These are phyloP conservation scores for Aphyosemion australe DNA, from an alignment of 2,113 vertebrate species.

Conservation along the genomic window DNA sequence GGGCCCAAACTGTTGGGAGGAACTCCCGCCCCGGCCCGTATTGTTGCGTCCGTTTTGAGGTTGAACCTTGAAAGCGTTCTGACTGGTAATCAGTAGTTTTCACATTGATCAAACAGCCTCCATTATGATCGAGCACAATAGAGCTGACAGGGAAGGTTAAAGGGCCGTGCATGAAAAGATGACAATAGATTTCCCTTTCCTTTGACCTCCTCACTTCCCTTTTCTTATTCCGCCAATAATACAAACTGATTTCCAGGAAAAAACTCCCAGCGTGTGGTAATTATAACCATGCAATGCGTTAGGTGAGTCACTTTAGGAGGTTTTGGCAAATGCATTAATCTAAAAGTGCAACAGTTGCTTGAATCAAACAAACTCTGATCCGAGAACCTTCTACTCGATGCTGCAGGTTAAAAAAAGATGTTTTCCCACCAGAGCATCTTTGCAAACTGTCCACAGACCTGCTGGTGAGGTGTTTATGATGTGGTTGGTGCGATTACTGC, in stretches of 20 bases:
- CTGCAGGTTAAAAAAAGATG: neutral
- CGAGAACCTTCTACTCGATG: neutral
- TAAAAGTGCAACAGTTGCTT: too few relatives aligned
- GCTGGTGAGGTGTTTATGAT: slow-evolving; percentile 7
- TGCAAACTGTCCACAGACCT: neutral
- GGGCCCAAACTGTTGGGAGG: slow-evolving; percentile 43
- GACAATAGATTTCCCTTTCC: slow-evolving; percentile 58
- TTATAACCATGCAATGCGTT: too few relatives aligned
- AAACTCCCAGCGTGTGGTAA: too few relatives aligned
- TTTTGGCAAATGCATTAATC: too few relatives aligned
- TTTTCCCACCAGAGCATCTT: neutral
- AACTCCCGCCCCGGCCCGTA: slow-evolving; percentile 42
- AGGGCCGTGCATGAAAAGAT: slow-evolving; percentile 13
- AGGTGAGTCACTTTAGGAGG: too few relatives aligned
- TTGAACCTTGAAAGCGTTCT: slow-evolving; percentile 58
- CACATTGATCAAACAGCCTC: slow-evolving; percentile 66
- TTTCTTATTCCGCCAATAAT: neutral
- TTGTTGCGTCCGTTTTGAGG: slow-evolving; percentile 60
- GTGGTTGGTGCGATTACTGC: neutral
- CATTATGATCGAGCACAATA: slow-evolving; percentile 69
- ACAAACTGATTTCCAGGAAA: too few relatives aligned
- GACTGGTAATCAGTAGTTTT: slow-evolving; percentile 68
- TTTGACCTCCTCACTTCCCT: slow-evolving; percentile 20
- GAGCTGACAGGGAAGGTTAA: slow-evolving; percentile 44
- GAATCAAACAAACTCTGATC: neutral